Percentiles rank a stretch among this genome's conserved stretches.
These are phyloP conservation scores for Crossaster papposus DNA, from an alignment of 53 echinoderm and acorn worm species.

Conservation along the genomic window DNA sequence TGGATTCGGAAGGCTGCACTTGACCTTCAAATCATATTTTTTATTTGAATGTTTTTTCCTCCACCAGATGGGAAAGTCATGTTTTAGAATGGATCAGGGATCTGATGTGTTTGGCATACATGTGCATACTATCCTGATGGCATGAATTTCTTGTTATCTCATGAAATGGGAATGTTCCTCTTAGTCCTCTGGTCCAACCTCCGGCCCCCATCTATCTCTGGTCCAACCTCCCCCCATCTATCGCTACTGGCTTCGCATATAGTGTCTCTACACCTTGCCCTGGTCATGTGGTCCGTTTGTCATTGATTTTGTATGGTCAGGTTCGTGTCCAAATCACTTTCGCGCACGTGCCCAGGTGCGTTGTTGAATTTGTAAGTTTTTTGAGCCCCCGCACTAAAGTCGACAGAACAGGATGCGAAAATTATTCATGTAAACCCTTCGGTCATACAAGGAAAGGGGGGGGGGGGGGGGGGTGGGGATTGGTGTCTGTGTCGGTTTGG, in stretches of 20 bases:
- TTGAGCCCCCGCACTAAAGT: neutral
- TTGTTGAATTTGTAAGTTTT: too few relatives aligned
- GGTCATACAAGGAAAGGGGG: neutral
- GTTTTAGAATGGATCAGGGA: neutral
- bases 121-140: neutral
- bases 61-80: neutral
- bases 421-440: slow-evolving; percentile 13
- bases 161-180: neutral
- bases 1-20: neutral
- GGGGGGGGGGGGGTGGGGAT: neutral
- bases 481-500: neutral
- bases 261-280: neutral
- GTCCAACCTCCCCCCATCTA: neutral
- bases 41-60: neutral
- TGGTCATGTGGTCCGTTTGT: neutral
- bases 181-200: neutral
- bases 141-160: neutral
- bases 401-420: neutral
- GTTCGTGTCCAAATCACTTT: neutral
- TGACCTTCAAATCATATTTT: neutral
- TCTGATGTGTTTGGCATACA: neutral
- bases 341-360: neutral
- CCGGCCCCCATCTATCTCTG: neutral
- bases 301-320: neutral
- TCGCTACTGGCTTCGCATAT: too few relatives aligned